Evolutionary conservation across 64 coral and sea anemone species (phyloP).

Genomic region (Pocillopora damicornis): DNA sequence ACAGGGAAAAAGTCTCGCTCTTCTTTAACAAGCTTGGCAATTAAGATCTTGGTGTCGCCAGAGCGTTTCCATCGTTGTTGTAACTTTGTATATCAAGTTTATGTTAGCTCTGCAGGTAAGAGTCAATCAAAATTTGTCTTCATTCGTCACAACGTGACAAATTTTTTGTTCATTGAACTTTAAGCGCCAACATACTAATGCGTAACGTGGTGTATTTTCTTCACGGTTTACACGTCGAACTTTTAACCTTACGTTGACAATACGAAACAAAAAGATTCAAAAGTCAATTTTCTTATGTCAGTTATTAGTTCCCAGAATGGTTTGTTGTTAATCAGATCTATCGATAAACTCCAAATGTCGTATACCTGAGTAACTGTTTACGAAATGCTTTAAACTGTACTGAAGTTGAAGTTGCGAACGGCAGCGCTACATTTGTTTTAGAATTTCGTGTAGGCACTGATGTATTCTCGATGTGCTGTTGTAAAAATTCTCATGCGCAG

Average conservation of each 20-base stretch:
- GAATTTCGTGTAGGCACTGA: neutral
- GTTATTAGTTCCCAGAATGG: neutral
- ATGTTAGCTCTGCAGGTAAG: neutral
- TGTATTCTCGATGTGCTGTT: neutral
- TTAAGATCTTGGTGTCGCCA: neutral
- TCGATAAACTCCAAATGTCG: neutral
- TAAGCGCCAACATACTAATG: neutral
- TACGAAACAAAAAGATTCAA: neutral
- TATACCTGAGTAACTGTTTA: neutral
- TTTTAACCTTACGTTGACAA: neutral
- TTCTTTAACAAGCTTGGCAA: neutral
- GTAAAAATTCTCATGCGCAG: neutral
- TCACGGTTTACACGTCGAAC: neutral
- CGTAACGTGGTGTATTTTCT: neutral
- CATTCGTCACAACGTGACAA: neutral
- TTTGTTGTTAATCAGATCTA: neutral
- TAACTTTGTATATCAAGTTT: neutral
- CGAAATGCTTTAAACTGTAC: neutral
- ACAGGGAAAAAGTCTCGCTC: neutral
- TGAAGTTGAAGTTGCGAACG: neutral
- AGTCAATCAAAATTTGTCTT: neutral
- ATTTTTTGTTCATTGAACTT: neutral
- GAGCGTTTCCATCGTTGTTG: neutral
- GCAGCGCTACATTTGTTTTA: neutral
- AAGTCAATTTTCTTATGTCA: slow-evolving; percentile 9